A percentile compares a stretch with the other conserved stretches of the same genome.
Conservation (phyloP, 2,113 vertebrate species). For the Aptenodytes forsteri region DNA sequence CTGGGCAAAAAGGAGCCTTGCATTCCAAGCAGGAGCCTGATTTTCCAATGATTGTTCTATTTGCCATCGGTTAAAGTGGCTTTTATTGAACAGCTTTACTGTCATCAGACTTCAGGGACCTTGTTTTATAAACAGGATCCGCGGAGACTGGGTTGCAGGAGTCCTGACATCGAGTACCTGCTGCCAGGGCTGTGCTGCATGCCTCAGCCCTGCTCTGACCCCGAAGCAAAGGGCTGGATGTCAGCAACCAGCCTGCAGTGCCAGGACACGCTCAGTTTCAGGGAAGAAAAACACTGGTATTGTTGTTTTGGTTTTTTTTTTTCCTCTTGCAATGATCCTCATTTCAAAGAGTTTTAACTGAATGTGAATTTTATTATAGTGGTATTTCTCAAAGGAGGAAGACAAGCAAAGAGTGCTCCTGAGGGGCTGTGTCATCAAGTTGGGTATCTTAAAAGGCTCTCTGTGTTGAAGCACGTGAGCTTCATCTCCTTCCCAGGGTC, state of each 20-base stretch:
- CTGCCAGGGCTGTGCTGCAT: not conserved
- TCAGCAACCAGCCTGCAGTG: not conserved
- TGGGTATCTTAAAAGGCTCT: not conserved
- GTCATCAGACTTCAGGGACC: not conserved
- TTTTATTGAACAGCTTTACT: constrained; percentile 35
- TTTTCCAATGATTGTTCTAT: not conserved
- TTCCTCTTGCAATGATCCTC: not conserved
- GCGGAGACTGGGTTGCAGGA: constrained; percentile 1
- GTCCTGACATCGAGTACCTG: not conserved
- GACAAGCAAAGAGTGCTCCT: not conserved
- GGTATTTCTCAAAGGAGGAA: not conserved
- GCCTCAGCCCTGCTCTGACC: not conserved
- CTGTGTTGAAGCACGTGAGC: not conserved
- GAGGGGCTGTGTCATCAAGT: not conserved
- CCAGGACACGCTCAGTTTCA: not conserved
- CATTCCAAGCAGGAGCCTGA: not conserved
- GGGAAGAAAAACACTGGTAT: not conserved
- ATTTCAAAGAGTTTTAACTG: not conserved
- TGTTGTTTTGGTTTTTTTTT: too few species aligned
- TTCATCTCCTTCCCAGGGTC: not conserved
- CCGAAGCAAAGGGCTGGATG: not conserved
- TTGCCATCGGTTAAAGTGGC: constrained; percentile 6
- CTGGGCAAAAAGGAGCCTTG: not conserved
- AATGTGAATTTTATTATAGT: not conserved
- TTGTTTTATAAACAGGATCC: constrained; percentile 23